phyloP scores from a whole-genome alignment of 1,140 invertebrate species.

The Papilio helenus region DNA sequence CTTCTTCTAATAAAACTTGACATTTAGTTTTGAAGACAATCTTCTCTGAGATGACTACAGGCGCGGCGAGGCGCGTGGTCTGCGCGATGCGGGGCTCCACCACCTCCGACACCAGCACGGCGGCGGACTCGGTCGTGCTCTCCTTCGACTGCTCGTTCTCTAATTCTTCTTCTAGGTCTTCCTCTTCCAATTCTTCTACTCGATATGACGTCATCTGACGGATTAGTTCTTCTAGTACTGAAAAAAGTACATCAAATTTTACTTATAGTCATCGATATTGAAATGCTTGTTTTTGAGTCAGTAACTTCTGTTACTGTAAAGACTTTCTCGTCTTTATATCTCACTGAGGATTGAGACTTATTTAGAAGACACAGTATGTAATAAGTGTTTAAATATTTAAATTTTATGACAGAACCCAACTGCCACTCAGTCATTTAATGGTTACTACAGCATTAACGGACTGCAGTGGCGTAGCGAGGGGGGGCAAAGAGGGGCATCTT shows the following conservation, averaged over 20 bases:
- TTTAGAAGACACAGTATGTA: too few relatives aligned
- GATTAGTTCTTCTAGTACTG: constrained; percentile 87
- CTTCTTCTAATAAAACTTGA: constrained; percentile 72
- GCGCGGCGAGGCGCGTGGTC: constrained; percentile 62
- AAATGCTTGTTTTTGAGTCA: too few relatives aligned
- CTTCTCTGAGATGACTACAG: constrained; percentile 68
- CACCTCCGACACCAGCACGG: constrained; percentile 57
- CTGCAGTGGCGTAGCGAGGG: too few relatives aligned
- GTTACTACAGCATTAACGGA: too few relatives aligned
- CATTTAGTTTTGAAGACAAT: constrained; percentile 72
- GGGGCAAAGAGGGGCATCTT: too few relatives aligned
- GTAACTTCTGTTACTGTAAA: too few relatives aligned
- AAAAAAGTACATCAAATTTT: constrained; percentile 41
- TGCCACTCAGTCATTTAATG: too few relatives aligned
- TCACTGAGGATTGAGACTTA: too few relatives aligned
- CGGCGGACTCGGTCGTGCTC: constrained; percentile 46
- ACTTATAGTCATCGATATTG: too few relatives aligned
- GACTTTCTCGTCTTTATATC: too few relatives aligned
- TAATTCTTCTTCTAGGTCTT: constrained; percentile 63
- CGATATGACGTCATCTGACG: constrained; percentile 84
- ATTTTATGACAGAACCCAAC: too few relatives aligned
- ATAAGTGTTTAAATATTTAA: too few relatives aligned
- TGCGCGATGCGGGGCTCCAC: constrained; percentile 57
- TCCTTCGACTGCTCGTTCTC: constrained; percentile 55
- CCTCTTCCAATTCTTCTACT: constrained; percentile 82